Percentiles rank a stretch among this genome's conserved stretches.
These are phyloP conservation scores for Drosophila kambysellisi DNA, from an alignment of 2,888 invertebrate genomes.

Conservation along the genomic window DNA sequence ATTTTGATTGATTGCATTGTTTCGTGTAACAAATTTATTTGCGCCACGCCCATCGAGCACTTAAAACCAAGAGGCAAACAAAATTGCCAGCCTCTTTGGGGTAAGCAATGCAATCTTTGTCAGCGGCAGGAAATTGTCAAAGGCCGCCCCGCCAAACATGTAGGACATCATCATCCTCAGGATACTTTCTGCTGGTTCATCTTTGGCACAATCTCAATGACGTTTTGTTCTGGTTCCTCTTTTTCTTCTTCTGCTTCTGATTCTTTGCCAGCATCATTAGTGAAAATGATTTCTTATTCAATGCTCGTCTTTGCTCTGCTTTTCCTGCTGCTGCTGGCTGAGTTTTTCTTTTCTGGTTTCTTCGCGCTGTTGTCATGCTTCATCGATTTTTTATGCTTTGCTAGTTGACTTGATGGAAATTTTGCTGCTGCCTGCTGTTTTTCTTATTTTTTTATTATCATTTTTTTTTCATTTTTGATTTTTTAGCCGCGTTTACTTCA, in stretches of 20 bases:
- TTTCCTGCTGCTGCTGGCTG: slow-evolving; percentile 23
- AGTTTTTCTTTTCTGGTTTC: slow-evolving; percentile 39
- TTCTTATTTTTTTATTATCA: background rate
- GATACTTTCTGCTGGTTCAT: slow-evolving; percentile 23
- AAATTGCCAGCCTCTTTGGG: slow-evolving; percentile 19
- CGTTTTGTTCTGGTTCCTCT: slow-evolving; percentile 30
- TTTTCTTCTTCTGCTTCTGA: slow-evolving; percentile 1
- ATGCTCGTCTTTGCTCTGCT: slow-evolving; percentile 42
- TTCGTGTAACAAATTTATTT: slow-evolving; percentile 77
- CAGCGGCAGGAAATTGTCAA: slow-evolving; percentile 58
- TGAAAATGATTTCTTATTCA: slow-evolving; percentile 75
- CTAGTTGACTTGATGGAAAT: slow-evolving; percentile 69
- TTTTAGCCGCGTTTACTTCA: slow-evolving; percentile 47
- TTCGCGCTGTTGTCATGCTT: slow-evolving; percentile 66
- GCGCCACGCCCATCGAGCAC: slow-evolving; percentile 51
- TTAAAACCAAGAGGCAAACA: slow-evolving; percentile 43
- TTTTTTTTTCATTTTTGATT: background rate
- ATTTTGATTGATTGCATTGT: slow-evolving; percentile 78
- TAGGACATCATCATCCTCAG: slow-evolving; percentile 15
- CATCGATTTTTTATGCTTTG: slow-evolving; percentile 73
- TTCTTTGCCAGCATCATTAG: slow-evolving; percentile 62
- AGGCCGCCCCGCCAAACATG: slow-evolving; percentile 36
- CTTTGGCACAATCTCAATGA: slow-evolving; percentile 55
- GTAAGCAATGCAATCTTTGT: slow-evolving; percentile 52
- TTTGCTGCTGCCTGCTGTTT: slow-evolving; percentile 13